A percentile compares a stretch with the other conserved stretches of the same genome.
Evolutionary conservation across 2,888 invertebrate genomes (phyloP).

Genomic region (Busseola fusca): DNA sequence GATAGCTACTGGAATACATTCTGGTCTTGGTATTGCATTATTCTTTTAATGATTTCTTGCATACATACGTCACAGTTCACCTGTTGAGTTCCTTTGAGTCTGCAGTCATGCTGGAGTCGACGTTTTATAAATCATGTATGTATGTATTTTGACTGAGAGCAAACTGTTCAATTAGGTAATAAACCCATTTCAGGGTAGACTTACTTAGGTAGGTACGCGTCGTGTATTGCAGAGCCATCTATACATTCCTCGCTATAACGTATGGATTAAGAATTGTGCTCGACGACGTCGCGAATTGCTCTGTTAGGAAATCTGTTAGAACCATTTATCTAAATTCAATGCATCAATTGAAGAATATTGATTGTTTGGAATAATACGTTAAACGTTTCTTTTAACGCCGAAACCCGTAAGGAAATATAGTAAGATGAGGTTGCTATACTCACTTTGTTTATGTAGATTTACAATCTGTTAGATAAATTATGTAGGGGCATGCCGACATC

Average conservation of each 20-base stretch:
- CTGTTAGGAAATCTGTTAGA: slow-evolving; percentile 32
- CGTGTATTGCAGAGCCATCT: not conserved
- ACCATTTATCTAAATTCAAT: slow-evolving; percentile 47
- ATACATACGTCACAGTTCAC: not conserved
- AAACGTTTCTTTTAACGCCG: slow-evolving; percentile 4
- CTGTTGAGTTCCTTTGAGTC: not conserved
- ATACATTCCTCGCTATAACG: slow-evolving; percentile 7
- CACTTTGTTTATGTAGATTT: not conserved
- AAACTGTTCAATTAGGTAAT: slow-evolving; percentile 1
- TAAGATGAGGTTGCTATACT: not conserved
- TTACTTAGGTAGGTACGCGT: not conserved
- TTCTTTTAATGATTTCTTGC: slow-evolving; percentile 6
- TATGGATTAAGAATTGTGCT: slow-evolving; percentile 21
- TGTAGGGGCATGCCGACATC: not conserved
- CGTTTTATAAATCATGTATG: slow-evolving; percentile 7
- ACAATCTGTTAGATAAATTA: not conserved
- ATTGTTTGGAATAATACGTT: slow-evolving; percentile 37
- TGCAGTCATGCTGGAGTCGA: not conserved
- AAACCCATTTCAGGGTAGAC: not conserved
- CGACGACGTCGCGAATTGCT: slow-evolving; percentile 36
- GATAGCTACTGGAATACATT: slow-evolving; percentile 13
- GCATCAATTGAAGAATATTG: slow-evolving; percentile 30
- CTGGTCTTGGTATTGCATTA: not conserved
- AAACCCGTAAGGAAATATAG: not conserved
- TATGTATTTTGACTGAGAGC: slow-evolving; percentile 5